Conservation (phyloP, 2,113 vertebrate species). For the Zosterops hypoxanthus region DNA sequence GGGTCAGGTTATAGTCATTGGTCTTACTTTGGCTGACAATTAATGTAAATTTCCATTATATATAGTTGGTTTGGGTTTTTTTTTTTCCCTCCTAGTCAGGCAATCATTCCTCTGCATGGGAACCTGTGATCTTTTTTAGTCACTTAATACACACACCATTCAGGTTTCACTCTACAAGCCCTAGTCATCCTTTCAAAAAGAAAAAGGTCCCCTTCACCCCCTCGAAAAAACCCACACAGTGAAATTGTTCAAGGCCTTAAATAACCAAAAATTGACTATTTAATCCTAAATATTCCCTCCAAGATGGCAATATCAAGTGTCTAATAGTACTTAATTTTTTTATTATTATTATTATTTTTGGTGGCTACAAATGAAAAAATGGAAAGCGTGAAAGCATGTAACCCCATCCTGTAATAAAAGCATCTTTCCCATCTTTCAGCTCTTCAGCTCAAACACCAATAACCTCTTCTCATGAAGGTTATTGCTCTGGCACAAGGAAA, state of each 20-base stretch:
- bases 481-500: neutral
- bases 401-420: neutral
- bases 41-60: neutral
- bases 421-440: neutral
- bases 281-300: neutral
- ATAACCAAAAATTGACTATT: neutral
- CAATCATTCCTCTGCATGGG: neutral
- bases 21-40: neutral
- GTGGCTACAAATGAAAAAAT: too few relatives aligned
- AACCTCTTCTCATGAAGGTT: neutral
- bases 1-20: neutral
- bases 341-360: too few relatives aligned
- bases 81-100: neutral
- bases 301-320: neutral
- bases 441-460: neutral
- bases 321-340: neutral
- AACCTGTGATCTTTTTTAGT: neutral
- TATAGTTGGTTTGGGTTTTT: neutral
- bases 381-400: neutral
- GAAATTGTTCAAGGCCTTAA: neutral
- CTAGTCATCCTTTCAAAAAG: neutral
- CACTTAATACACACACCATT: neutral
- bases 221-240: accelerated
- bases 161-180: neutral
- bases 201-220: accelerated